These are phyloP conservation scores for Drosophila phalerata DNA, from an alignment of 2,888 invertebrate species.

Conservation along the genomic window DNA sequence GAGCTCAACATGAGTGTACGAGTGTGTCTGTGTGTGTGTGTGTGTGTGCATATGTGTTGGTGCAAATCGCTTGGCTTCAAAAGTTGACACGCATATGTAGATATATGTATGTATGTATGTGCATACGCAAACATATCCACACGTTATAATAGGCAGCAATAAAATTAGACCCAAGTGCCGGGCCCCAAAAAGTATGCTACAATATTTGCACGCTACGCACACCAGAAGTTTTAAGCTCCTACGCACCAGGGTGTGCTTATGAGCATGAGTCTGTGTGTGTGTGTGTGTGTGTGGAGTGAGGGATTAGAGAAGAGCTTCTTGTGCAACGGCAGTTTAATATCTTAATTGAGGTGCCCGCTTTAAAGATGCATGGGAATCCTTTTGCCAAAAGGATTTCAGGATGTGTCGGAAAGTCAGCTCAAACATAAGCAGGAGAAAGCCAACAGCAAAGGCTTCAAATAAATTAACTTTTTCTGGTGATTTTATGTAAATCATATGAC, in stretches of 20 bases:
- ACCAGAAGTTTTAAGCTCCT: conserved; percentile 51
- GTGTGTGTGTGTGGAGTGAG: conserved; percentile 10
- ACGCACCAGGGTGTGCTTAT: conserved; percentile 34
- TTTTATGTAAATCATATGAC: conserved; percentile 79
- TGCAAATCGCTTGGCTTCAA: conserved; percentile 72
- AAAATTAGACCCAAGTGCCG: conserved; percentile 67
- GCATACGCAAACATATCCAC: conserved; percentile 13
- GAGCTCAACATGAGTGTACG: conserved; percentile 34
- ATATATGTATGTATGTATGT: conserved; percentile 19
- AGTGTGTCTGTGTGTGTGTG: conserved; percentile 14
- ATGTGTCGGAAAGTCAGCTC: conserved; percentile 49
- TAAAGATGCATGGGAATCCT: conserved; percentile 63
- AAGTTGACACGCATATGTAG: conserved; percentile 75
- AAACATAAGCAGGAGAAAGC: conserved; percentile 43
- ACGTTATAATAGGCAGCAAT: conserved; percentile 72
- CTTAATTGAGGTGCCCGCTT: conserved; percentile 77
- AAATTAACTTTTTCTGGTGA: conserved; percentile 79
- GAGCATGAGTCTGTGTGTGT: conserved; percentile 6
- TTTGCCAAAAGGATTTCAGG: conserved; percentile 22
- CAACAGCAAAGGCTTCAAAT: conserved; percentile 74
- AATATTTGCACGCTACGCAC: conserved; percentile 69
- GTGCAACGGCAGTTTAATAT: conserved; percentile 69
- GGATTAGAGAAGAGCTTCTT: conserved; percentile 14
- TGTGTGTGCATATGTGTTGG: conserved; percentile 6
- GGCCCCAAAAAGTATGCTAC: conserved; percentile 66